Conservation (phyloP, 2,113 vertebrate species). For the Clarias batrachus region DNA sequence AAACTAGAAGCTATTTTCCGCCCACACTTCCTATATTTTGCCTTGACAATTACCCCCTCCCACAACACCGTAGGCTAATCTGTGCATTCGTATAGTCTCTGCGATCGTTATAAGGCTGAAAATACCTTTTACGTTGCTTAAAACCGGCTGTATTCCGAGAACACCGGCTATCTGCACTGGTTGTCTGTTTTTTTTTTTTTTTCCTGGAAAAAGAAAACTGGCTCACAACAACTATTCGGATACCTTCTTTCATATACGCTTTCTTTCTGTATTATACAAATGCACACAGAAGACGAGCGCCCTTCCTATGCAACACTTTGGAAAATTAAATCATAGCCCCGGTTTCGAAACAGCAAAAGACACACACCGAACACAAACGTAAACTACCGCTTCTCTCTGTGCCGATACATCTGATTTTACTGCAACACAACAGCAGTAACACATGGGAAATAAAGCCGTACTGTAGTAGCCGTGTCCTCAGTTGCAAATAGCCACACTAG, state of each 20-base stretch:
- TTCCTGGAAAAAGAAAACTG: neutral
- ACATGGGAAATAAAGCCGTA: slow-evolving; percentile 28
- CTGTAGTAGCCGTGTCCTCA: slow-evolving; percentile 32
- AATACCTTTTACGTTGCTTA: neutral
- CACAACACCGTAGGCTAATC: slow-evolving; percentile 15
- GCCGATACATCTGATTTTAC: neutral
- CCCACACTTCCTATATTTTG: slow-evolving; percentile 47
- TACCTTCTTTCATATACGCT: neutral
- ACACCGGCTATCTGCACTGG: neutral
- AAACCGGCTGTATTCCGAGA: neutral
- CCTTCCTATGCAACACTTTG: neutral
- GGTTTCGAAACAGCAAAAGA: neutral
- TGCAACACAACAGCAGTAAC: slow-evolving; percentile 2
- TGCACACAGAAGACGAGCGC: slow-evolving; percentile 12
- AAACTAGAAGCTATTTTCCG: slow-evolving; percentile 2
- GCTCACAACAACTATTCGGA: slow-evolving; percentile 1
- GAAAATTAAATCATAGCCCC: neutral
- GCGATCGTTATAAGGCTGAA: neutral
- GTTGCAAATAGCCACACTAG: slow-evolving; percentile 38
- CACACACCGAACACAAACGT: neutral
- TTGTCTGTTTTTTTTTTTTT: neutral
- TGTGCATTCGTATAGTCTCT: slow-evolving; percentile 21
- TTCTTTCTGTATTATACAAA: slow-evolving; percentile 30
- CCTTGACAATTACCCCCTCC: slow-evolving; percentile 12
- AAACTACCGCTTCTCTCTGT: neutral